Evolutionary conservation across 2,888 invertebrate species (phyloP).

Genomic region (Dione juno): DNA sequence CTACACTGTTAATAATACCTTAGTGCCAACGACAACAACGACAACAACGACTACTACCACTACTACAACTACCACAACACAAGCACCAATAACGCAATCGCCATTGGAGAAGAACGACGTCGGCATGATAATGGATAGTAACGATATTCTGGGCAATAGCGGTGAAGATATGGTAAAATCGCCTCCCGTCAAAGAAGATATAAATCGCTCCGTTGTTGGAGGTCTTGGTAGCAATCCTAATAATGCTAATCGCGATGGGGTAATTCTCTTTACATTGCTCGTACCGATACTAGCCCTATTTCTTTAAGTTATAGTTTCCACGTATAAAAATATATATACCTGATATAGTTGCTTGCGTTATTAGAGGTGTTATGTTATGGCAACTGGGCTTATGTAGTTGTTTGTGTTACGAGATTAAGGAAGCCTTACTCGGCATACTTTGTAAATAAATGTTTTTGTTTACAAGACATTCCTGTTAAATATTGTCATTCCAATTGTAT

Average conservation of each 20-base stretch:
- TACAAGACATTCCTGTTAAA: constrained; percentile 79
- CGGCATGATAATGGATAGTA: constrained; percentile 63
- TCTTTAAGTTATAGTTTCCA: constrained; percentile 60
- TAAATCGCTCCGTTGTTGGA: constrained; percentile 67
- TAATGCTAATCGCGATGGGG: constrained; percentile 52
- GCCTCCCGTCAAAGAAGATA: constrained; percentile 65
- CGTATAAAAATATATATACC: constrained; percentile 74
- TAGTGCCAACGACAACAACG: constrained; percentile 90
- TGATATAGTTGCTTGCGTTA: constrained; percentile 66
- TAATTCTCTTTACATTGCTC: constrained; percentile 58
- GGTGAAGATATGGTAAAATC: constrained; percentile 62
- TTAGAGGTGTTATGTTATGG: constrained; percentile 55
- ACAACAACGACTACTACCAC: constrained; percentile 84
- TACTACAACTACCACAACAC: constrained; percentile 82
- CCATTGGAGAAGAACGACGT: constrained; percentile 77
- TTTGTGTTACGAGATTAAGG: constrained; percentile 56
- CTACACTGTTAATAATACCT: constrained; percentile 88
- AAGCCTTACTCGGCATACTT: constrained; percentile 54
- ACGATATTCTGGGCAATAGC: constrained; percentile 65
- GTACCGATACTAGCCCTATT: constrained; percentile 66
- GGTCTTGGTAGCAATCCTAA: constrained; percentile 68
- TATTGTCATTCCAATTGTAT: constrained; percentile 75
- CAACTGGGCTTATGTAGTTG: constrained; percentile 72
- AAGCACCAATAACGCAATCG: constrained; percentile 80
- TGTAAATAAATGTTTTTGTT: constrained; percentile 71